Conservation (phyloP, 2,888 invertebrate species). For the Drosophila subsilvestris region DNA sequence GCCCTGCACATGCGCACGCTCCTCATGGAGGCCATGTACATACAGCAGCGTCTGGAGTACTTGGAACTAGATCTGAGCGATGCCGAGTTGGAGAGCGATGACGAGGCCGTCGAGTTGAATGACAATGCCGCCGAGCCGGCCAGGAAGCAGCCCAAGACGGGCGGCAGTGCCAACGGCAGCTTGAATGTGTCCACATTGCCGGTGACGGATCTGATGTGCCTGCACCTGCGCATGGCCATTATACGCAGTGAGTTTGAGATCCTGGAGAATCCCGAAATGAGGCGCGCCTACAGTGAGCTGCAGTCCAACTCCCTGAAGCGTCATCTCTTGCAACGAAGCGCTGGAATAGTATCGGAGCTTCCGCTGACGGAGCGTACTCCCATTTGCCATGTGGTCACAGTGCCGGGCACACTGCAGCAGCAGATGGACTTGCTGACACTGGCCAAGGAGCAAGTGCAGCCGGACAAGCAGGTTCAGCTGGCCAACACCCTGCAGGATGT, state of each 20-base stretch:
- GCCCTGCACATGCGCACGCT: constrained; percentile 85
- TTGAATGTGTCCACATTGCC: constrained; percentile 78
- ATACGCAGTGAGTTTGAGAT: constrained; percentile 87
- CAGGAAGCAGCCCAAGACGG: constrained; percentile 45
- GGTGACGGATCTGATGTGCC: constrained; percentile 85
- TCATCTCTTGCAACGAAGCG: constrained; percentile 44
- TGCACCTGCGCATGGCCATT: constrained; percentile 86
- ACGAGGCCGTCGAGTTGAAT: constrained; percentile 63
- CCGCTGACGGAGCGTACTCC: constrained; percentile 23
- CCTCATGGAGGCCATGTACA: constrained; percentile 85
- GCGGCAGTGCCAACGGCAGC: constrained; percentile 70
- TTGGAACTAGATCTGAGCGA: constrained; percentile 83
- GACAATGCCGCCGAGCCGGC: constrained; percentile 46
- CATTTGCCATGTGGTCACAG: constrained; percentile 84
- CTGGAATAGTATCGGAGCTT: not conserved
- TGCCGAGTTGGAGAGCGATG: constrained; percentile 78
- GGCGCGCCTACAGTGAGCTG: constrained; percentile 84
- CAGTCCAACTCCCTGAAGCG: constrained; percentile 68
- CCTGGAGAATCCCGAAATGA: constrained; percentile 86
- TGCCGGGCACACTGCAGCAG: constrained; percentile 84
- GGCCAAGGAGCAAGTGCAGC: constrained; percentile 82
- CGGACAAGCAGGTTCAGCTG: constrained; percentile 83
- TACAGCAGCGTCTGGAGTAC: constrained; percentile 85
- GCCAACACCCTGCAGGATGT: constrained; percentile 82
- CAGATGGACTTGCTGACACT: constrained; percentile 84